These are phyloP conservation scores for Porites cylindrica DNA, from an alignment of 92 coral and sea anemone species.

Conservation along the genomic window DNA sequence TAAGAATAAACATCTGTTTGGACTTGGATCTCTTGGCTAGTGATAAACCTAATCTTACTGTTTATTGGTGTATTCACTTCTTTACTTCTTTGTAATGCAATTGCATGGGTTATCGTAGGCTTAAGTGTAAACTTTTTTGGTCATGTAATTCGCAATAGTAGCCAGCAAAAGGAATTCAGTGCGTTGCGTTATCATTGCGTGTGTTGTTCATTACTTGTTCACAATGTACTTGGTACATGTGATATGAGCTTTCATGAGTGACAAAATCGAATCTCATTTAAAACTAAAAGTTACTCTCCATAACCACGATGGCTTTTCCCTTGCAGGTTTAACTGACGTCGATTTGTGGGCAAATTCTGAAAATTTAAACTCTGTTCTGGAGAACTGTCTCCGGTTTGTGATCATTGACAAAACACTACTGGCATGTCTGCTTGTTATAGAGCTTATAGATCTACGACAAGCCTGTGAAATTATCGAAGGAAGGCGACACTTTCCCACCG, in stretches of 20 bases:
- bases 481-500: neutral
- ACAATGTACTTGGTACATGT: too few relatives aligned
- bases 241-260: too few relatives aligned
- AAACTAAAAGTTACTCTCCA: too few relatives aligned
- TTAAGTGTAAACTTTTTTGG: too few relatives aligned
- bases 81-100: neutral
- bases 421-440: conserved; percentile 83
- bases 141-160: too few relatives aligned
- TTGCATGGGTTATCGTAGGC: too few relatives aligned
- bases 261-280: too few relatives aligned
- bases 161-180: too few relatives aligned
- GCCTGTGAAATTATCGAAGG: conserved; percentile 23
- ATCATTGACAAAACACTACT: conserved; percentile 88
- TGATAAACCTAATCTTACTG: neutral
- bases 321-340: conserved; percentile 59
- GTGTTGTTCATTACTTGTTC: too few relatives aligned
- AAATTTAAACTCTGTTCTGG: conserved; percentile 72
- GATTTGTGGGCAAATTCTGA: conserved; percentile 79
- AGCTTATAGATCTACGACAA: conserved; percentile 66
- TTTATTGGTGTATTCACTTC: neutral
- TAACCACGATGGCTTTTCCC: too few relatives aligned
- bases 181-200: too few relatives aligned
- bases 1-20: conserved; percentile 30
- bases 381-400: conserved; percentile 85
- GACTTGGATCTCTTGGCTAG: neutral